These are phyloP conservation scores for Drosophila rubida DNA, from an alignment of 2,888 invertebrate species.

Conservation along the genomic window DNA sequence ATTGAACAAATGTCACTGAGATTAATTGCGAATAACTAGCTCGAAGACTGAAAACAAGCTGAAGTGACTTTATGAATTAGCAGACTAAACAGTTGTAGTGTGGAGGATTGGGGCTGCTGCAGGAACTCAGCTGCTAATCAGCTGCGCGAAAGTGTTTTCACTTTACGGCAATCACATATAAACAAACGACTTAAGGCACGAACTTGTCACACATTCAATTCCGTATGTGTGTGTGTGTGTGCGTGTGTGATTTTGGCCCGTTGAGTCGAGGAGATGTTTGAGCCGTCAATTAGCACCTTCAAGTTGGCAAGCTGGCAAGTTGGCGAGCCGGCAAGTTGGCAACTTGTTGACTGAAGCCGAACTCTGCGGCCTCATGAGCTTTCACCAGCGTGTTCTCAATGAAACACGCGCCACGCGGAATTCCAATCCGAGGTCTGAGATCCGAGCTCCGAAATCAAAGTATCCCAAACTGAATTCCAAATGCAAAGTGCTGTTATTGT, in stretches of 20 bases:
- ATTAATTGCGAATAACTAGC: too few relatives aligned
- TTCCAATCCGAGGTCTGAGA: slow-evolving; percentile 35
- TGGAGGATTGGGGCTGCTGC: neutral
- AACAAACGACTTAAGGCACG: slow-evolving; percentile 68
- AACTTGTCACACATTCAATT: slow-evolving; percentile 39
- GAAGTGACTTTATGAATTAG: too few relatives aligned
- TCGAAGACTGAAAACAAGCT: too few relatives aligned
- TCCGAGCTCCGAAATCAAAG: neutral
- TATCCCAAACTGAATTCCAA: slow-evolving; percentile 44
- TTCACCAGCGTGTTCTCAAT: slow-evolving; percentile 69
- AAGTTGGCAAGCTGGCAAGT: slow-evolving; percentile 26
- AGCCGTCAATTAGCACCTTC: slow-evolving; percentile 69
- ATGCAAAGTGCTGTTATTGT: slow-evolving; percentile 60
- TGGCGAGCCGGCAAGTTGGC: slow-evolving; percentile 27
- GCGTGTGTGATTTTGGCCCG: slow-evolving; percentile 5
- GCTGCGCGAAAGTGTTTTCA: neutral
- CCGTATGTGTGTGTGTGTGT: neutral
- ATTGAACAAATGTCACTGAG: too few relatives aligned
- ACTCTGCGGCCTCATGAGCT: slow-evolving; percentile 40
- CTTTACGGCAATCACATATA: neutral
- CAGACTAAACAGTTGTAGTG: too few relatives aligned
- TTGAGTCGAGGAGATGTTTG: slow-evolving; percentile 1
- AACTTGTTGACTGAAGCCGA: slow-evolving; percentile 30
- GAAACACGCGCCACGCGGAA: slow-evolving; percentile 44
- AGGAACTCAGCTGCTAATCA: neutral